A percentile compares a stretch with the other conserved stretches of the same genome.
Evolutionary conservation across 2,113 vertebrate species (phyloP).

Genomic region (Cettia cetti): DNA sequence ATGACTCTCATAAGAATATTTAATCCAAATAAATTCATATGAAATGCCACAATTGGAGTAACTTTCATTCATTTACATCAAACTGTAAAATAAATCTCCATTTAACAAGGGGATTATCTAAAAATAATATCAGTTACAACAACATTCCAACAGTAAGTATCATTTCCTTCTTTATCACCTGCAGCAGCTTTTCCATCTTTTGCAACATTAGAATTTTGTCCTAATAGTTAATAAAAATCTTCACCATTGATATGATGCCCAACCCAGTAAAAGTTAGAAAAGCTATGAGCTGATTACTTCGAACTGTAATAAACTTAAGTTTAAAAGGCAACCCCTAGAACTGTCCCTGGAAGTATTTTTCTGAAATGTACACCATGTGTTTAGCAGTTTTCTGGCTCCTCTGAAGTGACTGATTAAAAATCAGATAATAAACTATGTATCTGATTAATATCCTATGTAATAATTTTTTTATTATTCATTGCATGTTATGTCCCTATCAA

Average conservation of each 20-base stretch:
- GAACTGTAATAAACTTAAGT: not conserved
- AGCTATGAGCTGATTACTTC: not conserved
- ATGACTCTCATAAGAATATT: conserved; percentile 14
- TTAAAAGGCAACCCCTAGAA: not conserved
- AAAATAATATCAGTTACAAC: not conserved
- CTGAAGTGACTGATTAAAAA: not conserved
- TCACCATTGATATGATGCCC: not conserved
- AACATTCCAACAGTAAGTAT: not conserved
- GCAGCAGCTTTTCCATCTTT: not conserved
- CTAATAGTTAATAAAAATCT: not conserved
- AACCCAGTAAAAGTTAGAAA: not conserved
- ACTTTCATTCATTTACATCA: not conserved
- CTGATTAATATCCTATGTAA: not conserved
- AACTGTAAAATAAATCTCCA: not conserved
- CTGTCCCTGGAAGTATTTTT: not conserved
- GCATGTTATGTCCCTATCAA: not conserved
- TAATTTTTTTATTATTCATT: not conserved
- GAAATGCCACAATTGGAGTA: not conserved
- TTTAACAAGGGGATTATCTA: conserved; percentile 26
- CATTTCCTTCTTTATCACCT: not conserved
- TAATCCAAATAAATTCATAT: conserved; percentile 28
- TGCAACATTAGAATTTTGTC: not conserved
- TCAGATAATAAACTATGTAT: not conserved
- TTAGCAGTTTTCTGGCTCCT: not conserved
- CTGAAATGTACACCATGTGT: not conserved